A percentile compares a stretch with the other conserved stretches of the same genome.
Conservation (phyloP, 2,888 invertebrate species). For the Phaedon cochleariae region DNA sequence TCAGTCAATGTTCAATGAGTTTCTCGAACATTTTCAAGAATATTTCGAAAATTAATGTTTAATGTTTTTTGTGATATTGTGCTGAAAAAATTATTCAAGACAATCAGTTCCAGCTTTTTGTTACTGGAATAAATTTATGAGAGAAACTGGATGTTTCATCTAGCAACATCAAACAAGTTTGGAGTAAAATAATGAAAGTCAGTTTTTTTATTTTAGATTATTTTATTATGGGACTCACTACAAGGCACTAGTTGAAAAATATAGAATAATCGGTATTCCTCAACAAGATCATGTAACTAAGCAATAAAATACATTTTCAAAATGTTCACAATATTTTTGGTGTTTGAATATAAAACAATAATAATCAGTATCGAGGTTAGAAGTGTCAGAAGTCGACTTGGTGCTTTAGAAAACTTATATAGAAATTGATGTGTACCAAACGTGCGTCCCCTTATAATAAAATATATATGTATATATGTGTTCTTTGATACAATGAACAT, state of each 20-base stretch:
- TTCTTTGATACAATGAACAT: constrained; percentile 34
- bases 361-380: neutral
- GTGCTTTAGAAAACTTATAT: constrained; percentile 11
- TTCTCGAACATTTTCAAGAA: no score
- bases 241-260: constrained; percentile 49
- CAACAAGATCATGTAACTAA: constrained; percentile 24
- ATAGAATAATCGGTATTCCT: constrained; percentile 35
- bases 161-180: no score
- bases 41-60: no score
- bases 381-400: constrained; percentile 11
- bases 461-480: constrained; percentile 8
- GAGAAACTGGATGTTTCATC: no score
- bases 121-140: no score
- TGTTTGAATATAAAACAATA: neutral
- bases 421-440: constrained; percentile 13
- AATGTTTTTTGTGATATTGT: no score
- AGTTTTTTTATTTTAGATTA: constrained; percentile 10
- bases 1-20: no score
- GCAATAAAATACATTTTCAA: no score
- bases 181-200: constrained; percentile 15
- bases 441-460: constrained; percentile 7
- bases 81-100: no score
- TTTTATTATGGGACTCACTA: constrained; percentile 45
- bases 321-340: neutral
- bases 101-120: no score